Base-by-base conservation (phyloP, 2,888 invertebrate genomes). In the Pelosia muscerda region DNA sequence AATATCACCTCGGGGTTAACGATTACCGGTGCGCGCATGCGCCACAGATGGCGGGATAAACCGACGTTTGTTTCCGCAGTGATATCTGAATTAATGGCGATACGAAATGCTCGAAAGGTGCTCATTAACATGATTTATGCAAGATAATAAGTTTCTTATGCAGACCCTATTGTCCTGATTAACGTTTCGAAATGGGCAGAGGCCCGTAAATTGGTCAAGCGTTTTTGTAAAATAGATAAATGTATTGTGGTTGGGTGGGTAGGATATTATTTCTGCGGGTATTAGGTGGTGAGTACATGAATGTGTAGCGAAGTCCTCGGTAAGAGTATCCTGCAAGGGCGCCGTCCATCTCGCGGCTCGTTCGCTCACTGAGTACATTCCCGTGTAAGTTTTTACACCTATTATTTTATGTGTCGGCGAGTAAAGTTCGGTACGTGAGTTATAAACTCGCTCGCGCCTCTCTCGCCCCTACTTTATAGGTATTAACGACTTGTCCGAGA, bases 401-500 rank as follows among this genome's bases (percentile, higher is more conserved):
- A 95, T 95, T 95, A 95, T 95, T 94, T 95, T 94, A 95, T 95
- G 94, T 95, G 94, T 95, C 94, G 93, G 94, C 94, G 90, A 93
- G 95, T 95, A 94, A 95, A 95, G 95, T 95, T 95, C 93, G 94
- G 94, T 94, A 95, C 95, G 95, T 95, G 95, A 95, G 95, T 94
- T 95, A 95, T 95, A 95, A 95, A 95, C 94, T 93, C 93, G 92
- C 93, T 90, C 92, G 94, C 92, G 94, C 93, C 94, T 93, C 93
- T 94, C 92, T 93, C 93, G 94, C 94, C 94, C 94, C 94, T 95
- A 94, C 95, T 95, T 95, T 95, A 95, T 95, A 95, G 94, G 95
- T 95, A 95, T 95, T 95, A 95, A 95, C 95, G 95, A 93, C 95
- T 94, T 95, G 95, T 95, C 95, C 94, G 92, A 95, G 95, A 94